phyloP scores from a whole-genome alignment of 2,888 invertebrate genomes.

The Erpobdella octoculata region DNA sequence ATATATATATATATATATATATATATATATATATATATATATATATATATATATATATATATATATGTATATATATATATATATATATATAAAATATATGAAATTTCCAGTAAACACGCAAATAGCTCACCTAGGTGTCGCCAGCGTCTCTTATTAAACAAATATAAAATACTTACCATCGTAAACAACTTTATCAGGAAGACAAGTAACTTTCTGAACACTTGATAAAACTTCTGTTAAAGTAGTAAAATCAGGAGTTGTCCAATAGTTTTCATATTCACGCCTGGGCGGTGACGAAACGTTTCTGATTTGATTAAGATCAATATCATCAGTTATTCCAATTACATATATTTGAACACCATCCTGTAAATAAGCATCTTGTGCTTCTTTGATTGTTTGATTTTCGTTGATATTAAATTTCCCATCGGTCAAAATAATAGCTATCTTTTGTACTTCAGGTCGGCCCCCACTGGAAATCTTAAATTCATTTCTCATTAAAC shows the following conservation, averaged over 20 bases:
- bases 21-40: not conserved
- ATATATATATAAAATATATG: not conserved
- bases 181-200: constrained; percentile 16
- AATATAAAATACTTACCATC: constrained; percentile 11
- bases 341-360: constrained; percentile 25
- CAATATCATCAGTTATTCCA: constrained; percentile 27
- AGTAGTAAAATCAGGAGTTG: constrained; percentile 26
- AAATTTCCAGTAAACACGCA: no score
- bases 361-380: constrained; percentile 1
- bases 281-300: constrained; percentile 30
- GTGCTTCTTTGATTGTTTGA: constrained; percentile 44
- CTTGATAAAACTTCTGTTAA: constrained; percentile 8
- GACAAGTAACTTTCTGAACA: constrained; percentile 28
- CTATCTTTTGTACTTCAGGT: constrained; percentile 42
- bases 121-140: no score
- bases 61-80: not conserved
- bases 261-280: constrained; percentile 28
- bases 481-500: not conserved
- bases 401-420: constrained; percentile 42
- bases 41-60: not conserved
- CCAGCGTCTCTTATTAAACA: no score
- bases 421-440: constrained; percentile 45
- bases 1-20: no score
- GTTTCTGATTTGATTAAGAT: constrained; percentile 19
- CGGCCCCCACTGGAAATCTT: constrained; percentile 41